phyloP scores from a whole-genome alignment of 1,140 invertebrate species.

The Nebria ingens region DNA sequence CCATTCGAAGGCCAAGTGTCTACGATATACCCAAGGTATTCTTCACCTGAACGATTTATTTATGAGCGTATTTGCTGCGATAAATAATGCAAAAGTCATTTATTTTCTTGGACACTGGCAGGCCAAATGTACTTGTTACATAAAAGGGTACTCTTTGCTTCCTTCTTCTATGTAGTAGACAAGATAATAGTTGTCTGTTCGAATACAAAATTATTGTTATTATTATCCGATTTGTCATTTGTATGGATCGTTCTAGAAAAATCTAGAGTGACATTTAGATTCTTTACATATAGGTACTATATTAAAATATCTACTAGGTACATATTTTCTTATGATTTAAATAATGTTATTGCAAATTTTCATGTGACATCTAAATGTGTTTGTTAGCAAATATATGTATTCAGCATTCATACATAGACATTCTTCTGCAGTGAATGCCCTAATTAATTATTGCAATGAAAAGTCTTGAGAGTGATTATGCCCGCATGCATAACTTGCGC shows the following conservation, averaged over 20 bases:
- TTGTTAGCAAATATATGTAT: too few species aligned
- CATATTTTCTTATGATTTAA: too few species aligned
- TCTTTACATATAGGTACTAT: neutral
- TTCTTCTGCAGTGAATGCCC: neutral
- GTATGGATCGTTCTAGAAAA: too few species aligned
- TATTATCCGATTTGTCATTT: too few species aligned
- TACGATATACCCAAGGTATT: too few species aligned
- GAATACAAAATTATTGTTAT: too few species aligned
- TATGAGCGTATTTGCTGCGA: constrained; percentile 7
- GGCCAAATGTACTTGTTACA: neutral
- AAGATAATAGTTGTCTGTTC: too few species aligned
- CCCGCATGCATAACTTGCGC: neutral
- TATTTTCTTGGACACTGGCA: neutral
- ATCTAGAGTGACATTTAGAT: neutral
- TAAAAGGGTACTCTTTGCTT: neutral
- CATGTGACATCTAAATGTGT: too few species aligned
- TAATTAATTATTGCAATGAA: constrained; percentile 4
- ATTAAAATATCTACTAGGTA: neutral
- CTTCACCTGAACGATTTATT: constrained; percentile 3
- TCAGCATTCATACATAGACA: too few species aligned
- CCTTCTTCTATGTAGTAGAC: neutral
- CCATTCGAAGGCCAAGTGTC: too few species aligned
- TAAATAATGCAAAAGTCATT: constrained; percentile 9
- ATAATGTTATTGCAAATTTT: too few species aligned
- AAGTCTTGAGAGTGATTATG: neutral